Conservation (phyloP, 1,140 invertebrate species). For the Thrips palmi region DNA sequence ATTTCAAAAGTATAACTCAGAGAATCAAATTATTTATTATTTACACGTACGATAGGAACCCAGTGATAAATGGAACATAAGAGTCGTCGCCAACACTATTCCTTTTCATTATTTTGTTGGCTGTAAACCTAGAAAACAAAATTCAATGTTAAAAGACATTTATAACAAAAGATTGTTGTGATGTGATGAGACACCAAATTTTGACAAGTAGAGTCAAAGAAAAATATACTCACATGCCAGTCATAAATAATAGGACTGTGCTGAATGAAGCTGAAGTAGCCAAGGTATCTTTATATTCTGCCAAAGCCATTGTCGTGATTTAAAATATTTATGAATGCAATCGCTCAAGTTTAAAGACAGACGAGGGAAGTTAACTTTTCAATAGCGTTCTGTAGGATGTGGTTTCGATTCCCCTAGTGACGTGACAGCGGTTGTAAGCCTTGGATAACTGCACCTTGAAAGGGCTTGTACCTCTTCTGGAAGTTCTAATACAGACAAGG, state of each 20-base stretch:
- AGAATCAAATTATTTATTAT: conserved; percentile 12
- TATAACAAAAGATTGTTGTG: conserved; percentile 18
- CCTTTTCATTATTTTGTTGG: conserved; percentile 42
- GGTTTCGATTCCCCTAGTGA: no score
- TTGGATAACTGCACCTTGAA: no score
- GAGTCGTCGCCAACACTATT: conserved; percentile 47
- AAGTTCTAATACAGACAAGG: no score
- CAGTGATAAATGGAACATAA: conserved; percentile 51
- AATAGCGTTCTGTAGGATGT: no score
- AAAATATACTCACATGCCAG: conserved; percentile 36
- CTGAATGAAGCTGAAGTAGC: conserved; percentile 41
- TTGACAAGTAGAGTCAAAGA: neutral
- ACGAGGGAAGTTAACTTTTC: no score
- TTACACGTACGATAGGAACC: conserved; percentile 49
- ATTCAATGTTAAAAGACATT: conserved; percentile 9
- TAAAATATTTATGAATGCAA: no score
- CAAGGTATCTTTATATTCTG: conserved; percentile 26
- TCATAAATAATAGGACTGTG: conserved; percentile 46
- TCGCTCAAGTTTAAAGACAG: no score
- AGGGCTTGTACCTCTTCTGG: no score
- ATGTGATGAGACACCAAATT: conserved; percentile 15
- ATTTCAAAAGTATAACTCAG: conserved; percentile 5
- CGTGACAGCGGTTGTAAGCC: no score
- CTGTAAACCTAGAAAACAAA: conserved; percentile 39
- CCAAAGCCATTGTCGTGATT: no score